A percentile compares a stretch with the other conserved stretches of the same genome.
Evolutionary conservation across 37 sponge, comb jelly and placozoan genomes (phyloP).

Genomic region (Bolinopsis microptera): DNA sequence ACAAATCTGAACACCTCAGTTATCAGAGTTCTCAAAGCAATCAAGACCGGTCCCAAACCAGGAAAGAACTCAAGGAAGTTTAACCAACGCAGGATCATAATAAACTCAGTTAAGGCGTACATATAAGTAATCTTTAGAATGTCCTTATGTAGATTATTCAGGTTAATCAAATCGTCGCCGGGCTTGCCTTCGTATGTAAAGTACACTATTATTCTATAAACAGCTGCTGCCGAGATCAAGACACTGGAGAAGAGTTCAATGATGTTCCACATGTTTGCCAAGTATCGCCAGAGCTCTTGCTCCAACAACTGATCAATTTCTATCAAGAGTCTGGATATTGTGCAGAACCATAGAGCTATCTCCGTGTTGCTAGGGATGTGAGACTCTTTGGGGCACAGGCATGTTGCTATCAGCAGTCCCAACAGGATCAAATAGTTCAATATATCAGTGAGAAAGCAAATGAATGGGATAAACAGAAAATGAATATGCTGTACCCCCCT

Average conservation of each 20-base stretch:
- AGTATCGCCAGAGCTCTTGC: neutral
- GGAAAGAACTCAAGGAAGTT: too few relatives aligned
- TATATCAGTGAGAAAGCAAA: neutral
- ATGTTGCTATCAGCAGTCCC: neutral
- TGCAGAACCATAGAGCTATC: neutral
- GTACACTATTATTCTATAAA: neutral
- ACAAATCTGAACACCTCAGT: neutral
- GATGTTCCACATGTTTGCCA: too few relatives aligned
- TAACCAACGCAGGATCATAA: too few relatives aligned
- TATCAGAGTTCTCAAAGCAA: neutral
- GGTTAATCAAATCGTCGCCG: neutral
- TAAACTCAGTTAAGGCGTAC: constrained; percentile 6
- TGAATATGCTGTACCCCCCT: neutral
- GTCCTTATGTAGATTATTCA: neutral
- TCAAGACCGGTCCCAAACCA: neutral
- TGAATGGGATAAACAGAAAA: neutral
- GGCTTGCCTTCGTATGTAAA: neutral
- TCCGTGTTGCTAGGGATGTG: neutral
- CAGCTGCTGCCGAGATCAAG: neutral
- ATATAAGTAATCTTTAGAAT: too few relatives aligned
- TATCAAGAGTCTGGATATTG: too few relatives aligned
- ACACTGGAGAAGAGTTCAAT: neutral
- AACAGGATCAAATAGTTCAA: neutral
- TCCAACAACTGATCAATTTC: neutral
- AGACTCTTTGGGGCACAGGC: neutral